A percentile compares a stretch with the other conserved stretches of the same genome.
Conservation (phyloP, 2,113 vertebrate genomes). For the Salvelinus sp. region DNA sequence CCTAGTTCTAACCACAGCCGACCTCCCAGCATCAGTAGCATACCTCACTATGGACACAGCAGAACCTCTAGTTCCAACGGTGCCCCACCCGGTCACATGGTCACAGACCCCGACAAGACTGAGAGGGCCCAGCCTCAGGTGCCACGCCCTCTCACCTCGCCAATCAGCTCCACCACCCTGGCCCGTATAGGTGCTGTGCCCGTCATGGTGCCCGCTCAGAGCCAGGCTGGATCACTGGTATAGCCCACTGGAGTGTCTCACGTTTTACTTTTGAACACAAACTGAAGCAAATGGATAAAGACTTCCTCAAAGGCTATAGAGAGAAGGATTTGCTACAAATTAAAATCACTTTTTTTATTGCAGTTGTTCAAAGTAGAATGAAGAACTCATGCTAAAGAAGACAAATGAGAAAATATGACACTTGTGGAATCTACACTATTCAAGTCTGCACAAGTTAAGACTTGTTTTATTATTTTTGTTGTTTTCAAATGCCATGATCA, state of each 20-base stretch:
- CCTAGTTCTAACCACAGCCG: too few relatives aligned
- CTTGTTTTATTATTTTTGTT: conserved; percentile 17
- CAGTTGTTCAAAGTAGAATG: not conserved
- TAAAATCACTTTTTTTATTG: conserved; percentile 5
- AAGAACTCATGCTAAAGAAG: conserved; percentile 15
- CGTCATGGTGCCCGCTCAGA: conserved; percentile 83
- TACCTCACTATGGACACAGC: not conserved
- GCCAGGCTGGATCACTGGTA: conserved; percentile 85
- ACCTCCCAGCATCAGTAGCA: too few relatives aligned
- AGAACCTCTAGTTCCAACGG: conserved; percentile 49
- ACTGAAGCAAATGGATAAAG: not conserved
- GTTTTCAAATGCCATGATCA: conserved; percentile 11
- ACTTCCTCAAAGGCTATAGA: not conserved
- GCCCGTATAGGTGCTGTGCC: conserved; percentile 78
- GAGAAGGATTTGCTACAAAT: conserved; percentile 23
- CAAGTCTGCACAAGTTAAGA: not conserved
- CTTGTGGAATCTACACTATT: conserved; percentile 16
- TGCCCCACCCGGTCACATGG: conserved; percentile 40
- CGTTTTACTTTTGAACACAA: not conserved
- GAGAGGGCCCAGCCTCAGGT: conserved; percentile 74
- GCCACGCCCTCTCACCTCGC: conserved; percentile 43
- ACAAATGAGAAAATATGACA: not conserved
- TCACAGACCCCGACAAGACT: conserved; percentile 61
- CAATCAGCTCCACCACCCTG: conserved; percentile 69
- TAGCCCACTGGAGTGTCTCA: conserved; percentile 52